Percentiles rank a stretch among this genome's conserved stretches.
Conservation (phyloP, 2,113 vertebrate species). For the Tricholaema leucomelas region DNA sequence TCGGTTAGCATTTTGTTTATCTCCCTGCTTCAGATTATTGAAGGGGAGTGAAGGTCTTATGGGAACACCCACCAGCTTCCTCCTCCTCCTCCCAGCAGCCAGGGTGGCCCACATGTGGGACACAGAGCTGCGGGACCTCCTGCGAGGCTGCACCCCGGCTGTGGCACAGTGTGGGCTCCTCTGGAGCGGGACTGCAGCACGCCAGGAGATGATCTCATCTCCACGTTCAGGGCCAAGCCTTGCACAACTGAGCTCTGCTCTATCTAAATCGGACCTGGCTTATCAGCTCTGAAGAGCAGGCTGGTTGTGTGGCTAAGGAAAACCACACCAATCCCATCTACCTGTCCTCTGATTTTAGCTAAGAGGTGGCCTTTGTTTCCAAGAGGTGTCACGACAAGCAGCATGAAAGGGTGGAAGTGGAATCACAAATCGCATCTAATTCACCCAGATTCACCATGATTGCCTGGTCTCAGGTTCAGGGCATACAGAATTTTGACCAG, state of each 20-base stretch:
- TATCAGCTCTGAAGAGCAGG: neutral
- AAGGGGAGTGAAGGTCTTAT: neutral
- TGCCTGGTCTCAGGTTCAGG: neutral
- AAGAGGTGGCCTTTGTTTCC: neutral
- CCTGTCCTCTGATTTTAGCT: neutral
- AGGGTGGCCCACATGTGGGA: constrained; percentile 57
- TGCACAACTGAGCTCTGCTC: neutral
- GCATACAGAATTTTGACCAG: too few species aligned
- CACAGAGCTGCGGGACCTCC: constrained; percentile 21
- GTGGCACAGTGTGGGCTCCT: neutral
- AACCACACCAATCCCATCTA: neutral
- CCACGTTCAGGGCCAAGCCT: neutral
- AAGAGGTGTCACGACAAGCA: neutral
- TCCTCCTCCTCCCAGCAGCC: neutral
- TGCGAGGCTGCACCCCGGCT: neutral
- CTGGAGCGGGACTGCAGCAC: fast-evolving
- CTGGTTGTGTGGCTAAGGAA: neutral
- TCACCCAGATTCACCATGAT: neutral
- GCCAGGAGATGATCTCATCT: constrained; percentile 41
- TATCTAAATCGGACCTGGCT: neutral
- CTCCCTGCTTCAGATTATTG: constrained; percentile 25
- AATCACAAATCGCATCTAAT: neutral
- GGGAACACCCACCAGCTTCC: constrained; percentile 36
- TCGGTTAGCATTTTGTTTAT: constrained; percentile 12
- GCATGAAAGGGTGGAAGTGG: neutral